A percentile compares a stretch with the other conserved stretches of the same genome.
phyloP scores from a whole-genome alignment of 2,888 invertebrate genomes.

The Melanotus villosus region DNA sequence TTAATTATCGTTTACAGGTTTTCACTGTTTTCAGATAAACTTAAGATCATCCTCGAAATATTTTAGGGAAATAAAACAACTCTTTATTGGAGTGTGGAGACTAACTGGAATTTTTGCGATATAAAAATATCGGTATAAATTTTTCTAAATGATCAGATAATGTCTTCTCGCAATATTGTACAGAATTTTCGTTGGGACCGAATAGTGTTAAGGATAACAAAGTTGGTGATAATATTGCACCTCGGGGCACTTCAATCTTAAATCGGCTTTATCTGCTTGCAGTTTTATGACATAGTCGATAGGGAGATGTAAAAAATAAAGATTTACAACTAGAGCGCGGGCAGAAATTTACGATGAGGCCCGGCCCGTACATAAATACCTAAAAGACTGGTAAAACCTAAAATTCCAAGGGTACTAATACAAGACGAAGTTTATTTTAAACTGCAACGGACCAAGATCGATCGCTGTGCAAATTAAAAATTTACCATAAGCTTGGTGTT shows the following conservation, averaged over 20 bases:
- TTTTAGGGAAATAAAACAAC: no score
- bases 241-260: slow-evolving; percentile 16
- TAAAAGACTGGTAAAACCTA: background rate
- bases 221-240: background rate
- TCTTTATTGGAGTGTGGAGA: no score
- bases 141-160: no score
- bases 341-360: slow-evolving; percentile 9
- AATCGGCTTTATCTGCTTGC: slow-evolving; percentile 12
- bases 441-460: background rate
- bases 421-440: no score
- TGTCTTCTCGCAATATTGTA: no score
- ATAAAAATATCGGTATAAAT: no score
- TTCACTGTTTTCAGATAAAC: no score
- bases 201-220: background rate
- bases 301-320: slow-evolving; percentile 13
- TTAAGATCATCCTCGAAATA: no score
- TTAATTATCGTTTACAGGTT: no score
- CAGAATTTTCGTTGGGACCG: no score
- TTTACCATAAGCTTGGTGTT: slow-evolving; percentile 8
- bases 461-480: background rate
- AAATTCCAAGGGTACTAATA: background rate
- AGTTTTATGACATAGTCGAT: slow-evolving; percentile 11
- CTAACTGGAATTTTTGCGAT: no score
- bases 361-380: slow-evolving; percentile 7
- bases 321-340: slow-evolving; percentile 11